These are phyloP conservation scores for Cryptoprocta ferox DNA, from an alignment of 2,797 vertebrate species.

Conservation along the genomic window DNA sequence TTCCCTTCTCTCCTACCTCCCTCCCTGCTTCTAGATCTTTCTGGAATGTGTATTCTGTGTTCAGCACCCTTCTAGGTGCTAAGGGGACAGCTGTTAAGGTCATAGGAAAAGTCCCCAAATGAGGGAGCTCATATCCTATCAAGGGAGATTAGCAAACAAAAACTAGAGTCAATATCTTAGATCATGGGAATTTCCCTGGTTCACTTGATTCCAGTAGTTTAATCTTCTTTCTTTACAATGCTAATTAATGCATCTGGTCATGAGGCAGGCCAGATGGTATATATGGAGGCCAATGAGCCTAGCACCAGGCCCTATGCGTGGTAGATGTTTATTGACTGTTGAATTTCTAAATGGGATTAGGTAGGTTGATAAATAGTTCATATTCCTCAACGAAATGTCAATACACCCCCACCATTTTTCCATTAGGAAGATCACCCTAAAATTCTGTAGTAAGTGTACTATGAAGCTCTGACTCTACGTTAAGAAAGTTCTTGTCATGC, in stretches of 20 bases:
- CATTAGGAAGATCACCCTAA: neutral
- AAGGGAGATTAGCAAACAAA: neutral
- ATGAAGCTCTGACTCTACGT: neutral
- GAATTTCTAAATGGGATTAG: neutral
- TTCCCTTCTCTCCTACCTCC: neutral
- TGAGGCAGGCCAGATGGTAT: neutral
- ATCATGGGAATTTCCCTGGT: neutral
- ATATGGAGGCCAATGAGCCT: neutral
- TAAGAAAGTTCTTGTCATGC: constrained; percentile 36
- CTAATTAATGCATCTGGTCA: neutral
- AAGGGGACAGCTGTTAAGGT: neutral
- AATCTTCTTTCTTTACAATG: neutral
- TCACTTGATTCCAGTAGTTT: neutral
- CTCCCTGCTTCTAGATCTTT: neutral
- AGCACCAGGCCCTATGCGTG: neutral
- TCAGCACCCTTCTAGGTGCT: neutral
- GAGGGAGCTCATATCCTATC: neutral
- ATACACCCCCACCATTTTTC: neutral
- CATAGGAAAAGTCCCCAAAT: neutral
- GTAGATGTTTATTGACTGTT: neutral
- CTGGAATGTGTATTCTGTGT: neutral
- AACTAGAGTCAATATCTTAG: neutral
- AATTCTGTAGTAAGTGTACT: neutral
- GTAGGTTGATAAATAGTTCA: neutral
- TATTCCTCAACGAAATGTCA: constrained; percentile 9